Percentiles rank a stretch among this genome's conserved stretches.
These are phyloP conservation scores for Hippopotamyrus pictus DNA, from an alignment of 2,797 vertebrate species.

Conservation along the genomic window DNA sequence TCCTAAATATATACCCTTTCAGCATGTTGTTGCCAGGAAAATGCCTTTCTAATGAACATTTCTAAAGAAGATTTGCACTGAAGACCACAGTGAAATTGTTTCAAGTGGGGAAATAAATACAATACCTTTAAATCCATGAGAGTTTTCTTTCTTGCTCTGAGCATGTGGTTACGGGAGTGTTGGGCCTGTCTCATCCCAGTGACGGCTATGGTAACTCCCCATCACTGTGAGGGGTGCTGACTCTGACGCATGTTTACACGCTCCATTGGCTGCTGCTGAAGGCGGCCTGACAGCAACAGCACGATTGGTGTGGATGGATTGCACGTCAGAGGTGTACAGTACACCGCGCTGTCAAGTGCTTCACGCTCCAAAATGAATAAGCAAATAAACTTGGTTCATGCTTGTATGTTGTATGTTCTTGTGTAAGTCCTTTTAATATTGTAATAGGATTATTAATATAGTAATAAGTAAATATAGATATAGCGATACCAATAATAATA, in stretches of 20 bases:
- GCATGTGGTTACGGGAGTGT: neutral
- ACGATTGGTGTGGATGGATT: neutral
- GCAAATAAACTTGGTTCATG: neutral
- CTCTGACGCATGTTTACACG: neutral
- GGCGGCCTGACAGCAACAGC: neutral
- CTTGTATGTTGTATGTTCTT: neutral
- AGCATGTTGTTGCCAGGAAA: neutral
- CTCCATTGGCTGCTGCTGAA: neutral
- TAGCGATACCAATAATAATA: neutral
- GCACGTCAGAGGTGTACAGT: neutral
- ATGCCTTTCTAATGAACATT: neutral
- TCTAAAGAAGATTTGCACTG: neutral
- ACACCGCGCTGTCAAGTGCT: neutral
- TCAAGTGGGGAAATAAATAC: neutral
- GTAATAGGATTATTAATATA: neutral
- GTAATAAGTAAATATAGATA: neutral
- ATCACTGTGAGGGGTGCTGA: neutral
- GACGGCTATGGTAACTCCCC: neutral
- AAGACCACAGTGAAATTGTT: neutral
- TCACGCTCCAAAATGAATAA: neutral
- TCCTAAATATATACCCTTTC: neutral
- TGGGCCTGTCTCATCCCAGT: neutral
- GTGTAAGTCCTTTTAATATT: neutral
- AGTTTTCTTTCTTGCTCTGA: neutral
- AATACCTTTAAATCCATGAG: neutral